phyloP scores from a whole-genome alignment of 2,113 vertebrate genomes.

The Poeciliopsis turrubarensis region DNA sequence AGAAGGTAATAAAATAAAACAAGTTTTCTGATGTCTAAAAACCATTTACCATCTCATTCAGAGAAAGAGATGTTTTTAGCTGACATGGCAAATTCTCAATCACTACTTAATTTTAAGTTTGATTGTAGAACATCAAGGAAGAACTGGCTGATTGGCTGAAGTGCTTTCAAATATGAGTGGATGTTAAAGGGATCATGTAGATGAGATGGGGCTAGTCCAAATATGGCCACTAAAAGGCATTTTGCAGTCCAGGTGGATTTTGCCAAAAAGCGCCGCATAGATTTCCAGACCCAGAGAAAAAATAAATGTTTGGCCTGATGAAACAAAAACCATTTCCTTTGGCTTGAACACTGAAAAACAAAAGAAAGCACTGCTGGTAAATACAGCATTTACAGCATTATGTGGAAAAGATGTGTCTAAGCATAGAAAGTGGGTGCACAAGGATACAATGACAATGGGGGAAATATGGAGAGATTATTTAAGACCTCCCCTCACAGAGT shows the following conservation, averaged over 20 bases:
- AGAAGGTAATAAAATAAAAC: no score
- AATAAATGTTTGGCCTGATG: background rate
- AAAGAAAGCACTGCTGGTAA: background rate
- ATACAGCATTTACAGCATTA: background rate
- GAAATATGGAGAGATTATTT: background rate
- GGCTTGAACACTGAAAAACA: background rate
- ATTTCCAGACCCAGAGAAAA: background rate
- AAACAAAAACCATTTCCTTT: background rate
- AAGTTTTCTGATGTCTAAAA: no score
- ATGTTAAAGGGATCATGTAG: no score
- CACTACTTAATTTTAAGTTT: no score
- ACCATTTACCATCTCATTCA: no score
- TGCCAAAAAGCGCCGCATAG: background rate
- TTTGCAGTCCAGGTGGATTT: background rate
- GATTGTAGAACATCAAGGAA: no score
- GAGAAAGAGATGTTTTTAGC: no score
- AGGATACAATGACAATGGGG: background rate
- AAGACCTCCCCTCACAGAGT: background rate
- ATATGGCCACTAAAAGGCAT: no score
- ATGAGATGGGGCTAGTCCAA: no score
- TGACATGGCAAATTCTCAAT: no score
- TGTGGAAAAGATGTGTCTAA: background rate
- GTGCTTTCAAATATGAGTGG: no score
- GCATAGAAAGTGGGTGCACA: background rate
- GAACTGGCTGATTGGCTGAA: no score